A percentile compares a stretch with the other conserved stretches of the same genome.
Conservation (phyloP, 1,140 invertebrate species). For the Cyclargus thomasi region DNA sequence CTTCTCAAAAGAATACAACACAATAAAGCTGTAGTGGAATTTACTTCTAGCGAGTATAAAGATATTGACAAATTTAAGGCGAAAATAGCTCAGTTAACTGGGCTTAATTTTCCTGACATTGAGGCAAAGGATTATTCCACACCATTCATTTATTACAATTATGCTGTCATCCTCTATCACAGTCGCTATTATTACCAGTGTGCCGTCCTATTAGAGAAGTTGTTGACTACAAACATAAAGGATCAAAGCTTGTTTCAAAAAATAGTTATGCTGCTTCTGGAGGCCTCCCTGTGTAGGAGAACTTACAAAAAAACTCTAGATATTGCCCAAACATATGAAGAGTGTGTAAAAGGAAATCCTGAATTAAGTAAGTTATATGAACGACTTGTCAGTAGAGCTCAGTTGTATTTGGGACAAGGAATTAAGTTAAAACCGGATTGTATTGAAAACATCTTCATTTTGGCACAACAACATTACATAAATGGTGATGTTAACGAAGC, state of each 20-base stretch:
- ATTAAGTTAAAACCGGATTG: conserved; percentile 66
- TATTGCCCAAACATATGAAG: conserved; percentile 52
- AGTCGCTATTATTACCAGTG: conserved; percentile 85
- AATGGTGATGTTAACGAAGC: conserved; percentile 76
- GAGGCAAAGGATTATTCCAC: conserved; percentile 65
- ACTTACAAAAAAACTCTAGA: conserved; percentile 61
- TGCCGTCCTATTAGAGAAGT: conserved; percentile 81
- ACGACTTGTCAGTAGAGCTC: conserved; percentile 68
- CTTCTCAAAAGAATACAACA: conserved; percentile 53
- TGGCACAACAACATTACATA: conserved; percentile 76
- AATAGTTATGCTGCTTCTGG: conserved; percentile 70
- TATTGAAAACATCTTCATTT: conserved; percentile 68
- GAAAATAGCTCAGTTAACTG: conserved; percentile 78
- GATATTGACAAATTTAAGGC: conserved; percentile 84
- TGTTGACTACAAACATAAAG: conserved; percentile 55
- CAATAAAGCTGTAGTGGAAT: conserved; percentile 63
- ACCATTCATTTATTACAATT: conserved; percentile 83
- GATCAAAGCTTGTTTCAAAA: conserved; percentile 60
- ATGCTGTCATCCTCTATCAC: conserved; percentile 88
- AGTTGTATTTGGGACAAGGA: conserved; percentile 71
- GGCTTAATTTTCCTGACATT: conserved; percentile 73
- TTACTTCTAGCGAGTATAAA: conserved; percentile 74
- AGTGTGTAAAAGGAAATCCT: conserved; percentile 47
- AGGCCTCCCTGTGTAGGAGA: conserved; percentile 59
- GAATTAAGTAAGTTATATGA: conserved; percentile 63